Base-by-base conservation (phyloP, 2,113 vertebrate genomes). In the Siniperca chuatsi region DNA sequence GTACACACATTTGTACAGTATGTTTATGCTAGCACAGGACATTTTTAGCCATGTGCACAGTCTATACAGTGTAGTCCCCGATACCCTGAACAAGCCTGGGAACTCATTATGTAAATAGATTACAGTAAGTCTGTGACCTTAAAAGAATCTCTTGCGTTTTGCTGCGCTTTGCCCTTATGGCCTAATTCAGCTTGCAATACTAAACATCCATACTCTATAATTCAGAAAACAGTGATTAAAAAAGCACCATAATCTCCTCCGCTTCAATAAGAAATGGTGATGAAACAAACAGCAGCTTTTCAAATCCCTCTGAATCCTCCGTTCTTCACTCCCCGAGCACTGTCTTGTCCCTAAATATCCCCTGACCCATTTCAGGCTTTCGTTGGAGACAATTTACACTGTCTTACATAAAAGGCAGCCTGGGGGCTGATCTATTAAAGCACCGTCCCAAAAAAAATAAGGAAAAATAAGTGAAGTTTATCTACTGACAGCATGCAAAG, bases 331-430 rank as follows among this genome's bases (percentile, higher is more conserved):
- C 82, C 82, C n/a, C 4, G 4, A 68, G 71, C 81, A 72, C 79
- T 20, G 57, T 61, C 79, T 79, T 87, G 82, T 89, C 85, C 87
- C 83, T 62, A 77, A 91, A 93, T 86, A 81, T 79, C 84, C 75
- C 70, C 82, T 90, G 91, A 92, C 90, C 92, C 81, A 91, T 66
- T 94, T 92, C 76, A 75, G 78, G 77, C 81, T 69, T 71, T 76
- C 2, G 20, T 46, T 72, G 62, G 62, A 87, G 86, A 81, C 52
- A 21, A 61, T 85, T 88, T 76, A 67, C 54, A 57, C 54, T 4
- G 42, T 69, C 69, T 76, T 84, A 67, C 60, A 67, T 78, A 79
- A 88, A 87, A 84, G 23, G 40, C 69, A 50, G 81, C 78, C 69
- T 83, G 79, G 44, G 65, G 48, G 25, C 73, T 85, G 72, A 78